phyloP scores from a whole-genome alignment of 2,797 vertebrate genomes.

The Acrocephalus scirpaceus region DNA sequence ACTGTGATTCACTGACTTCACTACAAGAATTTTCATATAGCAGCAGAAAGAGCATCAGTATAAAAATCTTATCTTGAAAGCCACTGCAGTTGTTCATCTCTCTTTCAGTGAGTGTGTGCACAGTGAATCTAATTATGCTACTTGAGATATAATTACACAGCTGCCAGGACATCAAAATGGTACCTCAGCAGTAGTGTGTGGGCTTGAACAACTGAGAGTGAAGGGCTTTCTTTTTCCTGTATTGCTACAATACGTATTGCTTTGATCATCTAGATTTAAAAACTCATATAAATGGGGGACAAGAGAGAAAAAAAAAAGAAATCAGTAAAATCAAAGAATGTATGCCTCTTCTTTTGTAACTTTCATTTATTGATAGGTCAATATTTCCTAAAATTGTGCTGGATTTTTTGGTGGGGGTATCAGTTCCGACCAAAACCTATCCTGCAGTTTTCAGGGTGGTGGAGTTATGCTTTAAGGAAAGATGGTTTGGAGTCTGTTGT shows the following conservation, averaged over 20 bases:
- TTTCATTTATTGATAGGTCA: background rate
- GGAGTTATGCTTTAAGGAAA: background rate
- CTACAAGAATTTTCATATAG: constrained; percentile 33
- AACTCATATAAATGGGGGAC: background rate
- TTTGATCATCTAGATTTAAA: background rate
- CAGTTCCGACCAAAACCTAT: background rate
- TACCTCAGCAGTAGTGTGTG: background rate
- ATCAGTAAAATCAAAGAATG: background rate
- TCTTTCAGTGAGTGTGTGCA: constrained; percentile 2
- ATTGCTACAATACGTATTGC: background rate
- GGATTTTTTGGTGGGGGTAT: background rate
- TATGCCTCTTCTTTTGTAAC: background rate
- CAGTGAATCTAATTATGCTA: constrained; percentile 19
- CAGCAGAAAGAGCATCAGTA: constrained; percentile 32
- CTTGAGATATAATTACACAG: constrained; percentile 12
- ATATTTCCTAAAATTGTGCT: background rate
- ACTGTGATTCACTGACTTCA: constrained; percentile 40
- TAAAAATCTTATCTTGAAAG: constrained; percentile 46
- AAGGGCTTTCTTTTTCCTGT: background rate
- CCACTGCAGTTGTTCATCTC: constrained; percentile 32
- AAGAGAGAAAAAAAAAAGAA: background rate
- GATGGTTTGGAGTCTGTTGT: background rate
- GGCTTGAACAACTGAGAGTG: background rate
- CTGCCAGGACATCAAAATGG: constrained; percentile 15
- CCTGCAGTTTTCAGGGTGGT: background rate